phyloP scores from a whole-genome alignment of 1,140 invertebrate genomes.

The Mya arenaria region DNA sequence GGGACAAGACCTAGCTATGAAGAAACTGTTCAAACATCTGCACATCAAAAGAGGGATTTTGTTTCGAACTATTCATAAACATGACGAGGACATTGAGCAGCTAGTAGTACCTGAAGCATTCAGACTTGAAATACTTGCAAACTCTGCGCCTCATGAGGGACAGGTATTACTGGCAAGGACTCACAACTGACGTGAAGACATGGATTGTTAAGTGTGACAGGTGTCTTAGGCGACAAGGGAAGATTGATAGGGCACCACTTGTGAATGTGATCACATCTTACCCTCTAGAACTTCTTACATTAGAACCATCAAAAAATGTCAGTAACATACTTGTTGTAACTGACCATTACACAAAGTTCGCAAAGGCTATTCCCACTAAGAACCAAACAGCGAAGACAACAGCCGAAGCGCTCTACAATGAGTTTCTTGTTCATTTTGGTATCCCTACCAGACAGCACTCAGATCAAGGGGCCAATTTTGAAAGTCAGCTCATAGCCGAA shows the following conservation, averaged over 20 bases:
- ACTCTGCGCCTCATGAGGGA: not conserved
- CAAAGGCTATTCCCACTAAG: not conserved
- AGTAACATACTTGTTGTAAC: not conserved
- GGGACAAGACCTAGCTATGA: not conserved
- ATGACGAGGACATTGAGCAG: too few relatives aligned
- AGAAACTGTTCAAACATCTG: not conserved
- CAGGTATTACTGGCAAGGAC: not conserved
- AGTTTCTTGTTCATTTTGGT: not conserved
- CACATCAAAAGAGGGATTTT: not conserved
- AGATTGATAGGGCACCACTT: not conserved
- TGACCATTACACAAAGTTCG: slow-evolving; percentile 8
- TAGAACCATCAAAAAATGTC: not conserved
- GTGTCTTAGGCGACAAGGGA: not conserved
- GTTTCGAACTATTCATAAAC: not conserved
- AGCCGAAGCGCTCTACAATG: not conserved
- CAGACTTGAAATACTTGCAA: too few relatives aligned
- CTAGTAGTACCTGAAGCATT: too few relatives aligned
- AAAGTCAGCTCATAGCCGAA: not conserved
- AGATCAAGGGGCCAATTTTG: too few relatives aligned
- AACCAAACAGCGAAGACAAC: slow-evolving; percentile 8
- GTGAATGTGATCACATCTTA: not conserved
- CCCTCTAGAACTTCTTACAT: not conserved
- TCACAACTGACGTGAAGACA: too few relatives aligned
- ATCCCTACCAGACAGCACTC: not conserved
- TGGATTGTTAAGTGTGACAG: not conserved